A percentile compares a stretch with the other conserved stretches of the same genome.
Conservation (phyloP, 30 jellyfish, hydroid and myxozoan species). For the Phacellophora camtschatica region DNA sequence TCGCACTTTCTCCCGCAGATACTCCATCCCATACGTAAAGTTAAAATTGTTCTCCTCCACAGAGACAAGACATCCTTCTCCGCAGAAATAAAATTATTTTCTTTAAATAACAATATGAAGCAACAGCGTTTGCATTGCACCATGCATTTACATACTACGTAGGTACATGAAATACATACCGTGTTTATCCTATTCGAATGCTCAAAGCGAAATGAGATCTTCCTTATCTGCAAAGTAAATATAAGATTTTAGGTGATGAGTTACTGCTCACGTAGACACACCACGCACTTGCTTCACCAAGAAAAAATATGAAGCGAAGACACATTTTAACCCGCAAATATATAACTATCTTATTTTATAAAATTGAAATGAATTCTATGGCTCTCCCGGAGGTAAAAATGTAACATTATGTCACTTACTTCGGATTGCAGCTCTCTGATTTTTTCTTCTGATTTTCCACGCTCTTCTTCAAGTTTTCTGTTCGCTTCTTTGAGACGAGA, state of each 20-base stretch:
- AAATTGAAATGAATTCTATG: no score
- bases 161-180: background rate
- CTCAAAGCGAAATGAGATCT: constrained; percentile 72
- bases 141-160: background rate
- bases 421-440: constrained; percentile 73
- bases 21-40: background rate
- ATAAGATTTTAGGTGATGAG: no score
- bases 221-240: constrained; percentile 55
- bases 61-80: no score
- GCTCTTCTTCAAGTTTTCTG: constrained; percentile 68
- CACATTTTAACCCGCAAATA: no score
- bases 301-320: no score
- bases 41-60: no score
- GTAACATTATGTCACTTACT: background rate
- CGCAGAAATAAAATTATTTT: no score
- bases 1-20: background rate
- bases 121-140: background rate
- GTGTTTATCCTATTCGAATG: constrained; percentile 68
- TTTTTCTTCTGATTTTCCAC: constrained; percentile 69
- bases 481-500: constrained; percentile 77
- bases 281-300: no score
- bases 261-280: no score
- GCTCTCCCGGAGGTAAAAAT: no score
- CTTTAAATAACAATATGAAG: no score
- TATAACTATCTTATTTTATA: no score